Conservation (phyloP, 35 echinoderm and acorn worm species). For the Apostichopus japonicus region DNA sequence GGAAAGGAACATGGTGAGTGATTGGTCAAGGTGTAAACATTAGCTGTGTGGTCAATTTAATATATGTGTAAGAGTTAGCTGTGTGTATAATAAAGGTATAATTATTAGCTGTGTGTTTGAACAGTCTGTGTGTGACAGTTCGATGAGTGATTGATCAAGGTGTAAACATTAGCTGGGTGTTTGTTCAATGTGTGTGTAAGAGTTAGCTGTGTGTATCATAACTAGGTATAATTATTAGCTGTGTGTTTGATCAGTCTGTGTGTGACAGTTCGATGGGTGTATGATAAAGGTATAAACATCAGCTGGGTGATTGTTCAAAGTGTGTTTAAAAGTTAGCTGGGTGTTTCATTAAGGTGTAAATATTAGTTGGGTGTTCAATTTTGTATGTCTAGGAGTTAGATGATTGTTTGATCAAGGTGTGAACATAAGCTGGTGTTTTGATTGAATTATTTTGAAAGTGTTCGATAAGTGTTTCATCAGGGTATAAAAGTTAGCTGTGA, state of each 20-base stretch:
- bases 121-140: too few relatives aligned
- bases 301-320: not conserved
- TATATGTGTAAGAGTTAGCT: not conserved
- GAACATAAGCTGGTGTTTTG: not conserved
- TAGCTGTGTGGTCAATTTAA: not conserved
- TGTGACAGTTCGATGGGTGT: slow-evolving; percentile 15
- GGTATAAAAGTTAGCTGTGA: not conserved
- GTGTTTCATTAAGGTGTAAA: not conserved
- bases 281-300: not conserved
- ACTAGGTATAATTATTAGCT: not conserved
- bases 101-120: not conserved
- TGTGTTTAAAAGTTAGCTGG: slow-evolving; percentile 28
- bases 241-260: not conserved
- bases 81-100: not conserved
- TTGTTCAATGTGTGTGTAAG: not conserved
- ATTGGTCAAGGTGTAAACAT: too few relatives aligned
- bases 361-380: too few relatives aligned
- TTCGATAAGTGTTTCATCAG: not conserved
- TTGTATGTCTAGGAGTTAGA: not conserved
- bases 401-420: not conserved
- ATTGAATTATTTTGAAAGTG: not conserved
- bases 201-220: not conserved
- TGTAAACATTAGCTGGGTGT: not conserved
- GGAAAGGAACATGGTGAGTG: slow-evolving; percentile 92
- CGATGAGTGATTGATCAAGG: slow-evolving; percentile 45